phyloP scores from a whole-genome alignment of 2,888 invertebrate genomes.

The Girardia tigrina region DNA sequence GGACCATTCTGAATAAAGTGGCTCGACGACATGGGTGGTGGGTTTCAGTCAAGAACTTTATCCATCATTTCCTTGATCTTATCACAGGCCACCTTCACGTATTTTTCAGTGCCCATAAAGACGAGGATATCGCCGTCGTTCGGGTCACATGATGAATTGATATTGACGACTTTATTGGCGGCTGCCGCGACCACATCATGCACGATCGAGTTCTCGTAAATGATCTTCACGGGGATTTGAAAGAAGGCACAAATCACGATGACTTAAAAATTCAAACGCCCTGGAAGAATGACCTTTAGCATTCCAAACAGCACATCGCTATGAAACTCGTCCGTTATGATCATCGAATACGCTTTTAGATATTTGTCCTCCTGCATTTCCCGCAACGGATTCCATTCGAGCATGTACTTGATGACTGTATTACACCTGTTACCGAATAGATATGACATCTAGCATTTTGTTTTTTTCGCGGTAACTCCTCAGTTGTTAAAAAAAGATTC shows the following conservation, averaged over 20 bases:
- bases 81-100: slow-evolving; percentile 74
- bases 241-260: slow-evolving; percentile 98
- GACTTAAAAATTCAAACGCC: slow-evolving; percentile 55
- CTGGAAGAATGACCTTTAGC: slow-evolving; percentile 65
- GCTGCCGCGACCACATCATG: slow-evolving; percentile 97
- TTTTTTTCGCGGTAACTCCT: no score
- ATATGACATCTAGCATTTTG: no score
- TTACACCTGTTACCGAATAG: no score
- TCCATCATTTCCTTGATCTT: slow-evolving; percentile 52
- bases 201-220: slow-evolving; percentile 78
- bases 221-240: slow-evolving; percentile 91
- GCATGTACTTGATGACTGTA: no score
- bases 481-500: no score
- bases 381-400: no score
- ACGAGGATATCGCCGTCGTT: slow-evolving; percentile 81
- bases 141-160: no score
- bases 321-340: no score
- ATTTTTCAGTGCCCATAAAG: slow-evolving; percentile 99
- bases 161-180: slow-evolving; percentile 86
- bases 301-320: slow-evolving; percentile 94
- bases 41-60: slow-evolving; percentile 40
- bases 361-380: no score
- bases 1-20: slow-evolving; percentile 94
- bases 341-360: no score
- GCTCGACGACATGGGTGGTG: slow-evolving; percentile 67